phyloP scores from a whole-genome alignment of 2,113 vertebrate species.

The Mustelus asterias region DNA sequence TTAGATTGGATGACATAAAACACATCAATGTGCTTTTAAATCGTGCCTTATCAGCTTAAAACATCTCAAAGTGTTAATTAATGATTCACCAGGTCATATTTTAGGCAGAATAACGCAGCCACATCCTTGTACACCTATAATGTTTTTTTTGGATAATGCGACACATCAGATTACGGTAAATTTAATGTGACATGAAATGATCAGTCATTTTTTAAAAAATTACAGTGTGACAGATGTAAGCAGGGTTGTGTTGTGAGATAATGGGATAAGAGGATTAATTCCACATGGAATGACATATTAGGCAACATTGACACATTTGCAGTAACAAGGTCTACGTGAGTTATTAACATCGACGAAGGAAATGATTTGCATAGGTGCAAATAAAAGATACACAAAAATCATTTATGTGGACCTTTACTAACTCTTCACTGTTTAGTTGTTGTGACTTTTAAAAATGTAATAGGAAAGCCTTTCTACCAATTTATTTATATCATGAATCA shows the following conservation, averaged over 20 bases:
- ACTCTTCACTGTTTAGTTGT: not conserved
- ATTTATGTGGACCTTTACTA: not conserved
- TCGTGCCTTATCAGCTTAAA: not conserved
- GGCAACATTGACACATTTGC: slow-evolving; percentile 21
- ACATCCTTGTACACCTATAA: not conserved
- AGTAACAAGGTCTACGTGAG: not conserved
- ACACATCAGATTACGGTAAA: not conserved
- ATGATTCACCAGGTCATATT: slow-evolving; percentile 1
- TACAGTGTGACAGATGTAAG: slow-evolving; percentile 27
- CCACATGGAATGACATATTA: slow-evolving; percentile 28
- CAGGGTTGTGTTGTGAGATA: not conserved
- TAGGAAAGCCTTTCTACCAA: not conserved
- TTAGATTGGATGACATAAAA: not conserved
- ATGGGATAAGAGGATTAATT: slow-evolving; percentile 35
- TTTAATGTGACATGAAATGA: slow-evolving; percentile 23
- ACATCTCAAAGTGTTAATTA: not conserved
- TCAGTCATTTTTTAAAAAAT: not conserved
- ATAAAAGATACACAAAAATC: not conserved
- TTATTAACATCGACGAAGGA: slow-evolving; percentile 7
- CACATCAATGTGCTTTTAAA: not conserved
- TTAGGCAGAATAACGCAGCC: not conserved
- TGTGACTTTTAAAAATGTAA: not conserved
- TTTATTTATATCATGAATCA: not conserved
- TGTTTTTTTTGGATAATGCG: not conserved
- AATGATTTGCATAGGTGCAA: not conserved